Conservation (phyloP, 2,797 vertebrate genomes). For the Alauda arvensis region DNA sequence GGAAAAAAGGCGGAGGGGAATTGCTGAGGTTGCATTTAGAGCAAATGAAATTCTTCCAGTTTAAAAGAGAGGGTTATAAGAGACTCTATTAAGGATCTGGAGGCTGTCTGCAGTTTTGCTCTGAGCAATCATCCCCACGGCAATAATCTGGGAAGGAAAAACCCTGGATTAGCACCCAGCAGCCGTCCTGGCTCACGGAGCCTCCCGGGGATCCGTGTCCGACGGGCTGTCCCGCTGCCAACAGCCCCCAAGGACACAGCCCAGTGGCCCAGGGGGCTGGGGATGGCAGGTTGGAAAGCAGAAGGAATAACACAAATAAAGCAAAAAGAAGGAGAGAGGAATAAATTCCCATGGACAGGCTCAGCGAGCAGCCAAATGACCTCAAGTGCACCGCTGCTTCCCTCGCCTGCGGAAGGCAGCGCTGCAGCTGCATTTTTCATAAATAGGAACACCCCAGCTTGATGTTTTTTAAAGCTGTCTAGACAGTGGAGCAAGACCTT, state of each 20-base stretch:
- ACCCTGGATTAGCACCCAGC: not conserved
- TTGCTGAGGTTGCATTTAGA: not conserved
- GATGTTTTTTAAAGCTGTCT: constrained; percentile 41
- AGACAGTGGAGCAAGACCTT: constrained; percentile 46
- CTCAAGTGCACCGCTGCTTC: not conserved
- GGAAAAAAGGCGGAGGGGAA: not conserved
- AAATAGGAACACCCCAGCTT: constrained; percentile 48
- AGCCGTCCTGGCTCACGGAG: not conserved
- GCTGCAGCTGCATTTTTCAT: constrained; percentile 25
- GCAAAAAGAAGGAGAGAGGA: not conserved
- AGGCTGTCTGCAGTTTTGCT: not conserved
- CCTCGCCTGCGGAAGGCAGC: not conserved
- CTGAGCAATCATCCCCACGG: not conserved
- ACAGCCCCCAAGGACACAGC: not conserved
- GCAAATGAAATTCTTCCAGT: not conserved
- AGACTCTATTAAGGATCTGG: not conserved
- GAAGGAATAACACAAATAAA: not conserved
- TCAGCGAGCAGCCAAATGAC: not conserved
- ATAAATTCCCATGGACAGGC: constrained; percentile 5
- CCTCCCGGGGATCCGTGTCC: rapidly evolving
- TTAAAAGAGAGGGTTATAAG: not conserved
- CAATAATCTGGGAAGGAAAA: not conserved
- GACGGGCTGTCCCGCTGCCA: rapidly evolving
- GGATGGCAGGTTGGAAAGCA: not conserved
- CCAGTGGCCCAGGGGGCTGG: not conserved